phyloP scores from a whole-genome alignment of 2,113 vertebrate genomes.

The Empidonax alnorum region DNA sequence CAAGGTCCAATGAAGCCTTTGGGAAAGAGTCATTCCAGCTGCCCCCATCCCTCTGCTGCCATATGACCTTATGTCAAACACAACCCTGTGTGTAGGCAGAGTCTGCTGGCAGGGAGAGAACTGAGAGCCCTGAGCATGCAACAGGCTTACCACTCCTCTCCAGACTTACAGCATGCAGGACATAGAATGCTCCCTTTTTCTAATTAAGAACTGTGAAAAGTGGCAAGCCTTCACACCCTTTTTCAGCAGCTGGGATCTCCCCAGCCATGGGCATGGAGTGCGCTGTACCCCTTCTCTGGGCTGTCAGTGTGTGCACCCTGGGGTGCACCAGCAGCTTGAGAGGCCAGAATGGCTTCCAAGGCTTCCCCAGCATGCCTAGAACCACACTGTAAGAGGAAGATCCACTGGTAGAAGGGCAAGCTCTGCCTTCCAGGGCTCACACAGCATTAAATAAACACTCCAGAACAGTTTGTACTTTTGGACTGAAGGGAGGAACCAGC shows the following conservation, averaged over 20 bases:
- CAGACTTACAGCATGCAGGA: neutral
- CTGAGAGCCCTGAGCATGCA: neutral
- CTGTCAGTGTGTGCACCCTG: rapidly evolving
- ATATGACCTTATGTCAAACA: neutral
- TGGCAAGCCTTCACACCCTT: neutral
- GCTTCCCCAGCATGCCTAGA: neutral
- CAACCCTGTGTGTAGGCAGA: rapidly evolving
- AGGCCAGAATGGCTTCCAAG: neutral
- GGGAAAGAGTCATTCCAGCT: neutral
- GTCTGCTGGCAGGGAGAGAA: neutral
- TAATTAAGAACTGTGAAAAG: neutral
- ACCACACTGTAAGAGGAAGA: neutral
- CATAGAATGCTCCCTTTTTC: neutral
- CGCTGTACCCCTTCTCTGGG: rapidly evolving
- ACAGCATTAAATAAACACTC: neutral
- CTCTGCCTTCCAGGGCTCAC: neutral
- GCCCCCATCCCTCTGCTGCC: neutral
- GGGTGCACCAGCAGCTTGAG: neutral
- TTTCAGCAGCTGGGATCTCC: neutral
- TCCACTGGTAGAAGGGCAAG: neutral
- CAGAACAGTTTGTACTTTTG: neutral
- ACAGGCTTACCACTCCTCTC: neutral
- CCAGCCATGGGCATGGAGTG: rapidly evolving
- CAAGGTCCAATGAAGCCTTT: neutral
- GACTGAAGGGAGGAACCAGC: neutral